Evolutionary conservation across 2,113 vertebrate genomes (phyloP).

Genomic region (Candoia aspera): DNA sequence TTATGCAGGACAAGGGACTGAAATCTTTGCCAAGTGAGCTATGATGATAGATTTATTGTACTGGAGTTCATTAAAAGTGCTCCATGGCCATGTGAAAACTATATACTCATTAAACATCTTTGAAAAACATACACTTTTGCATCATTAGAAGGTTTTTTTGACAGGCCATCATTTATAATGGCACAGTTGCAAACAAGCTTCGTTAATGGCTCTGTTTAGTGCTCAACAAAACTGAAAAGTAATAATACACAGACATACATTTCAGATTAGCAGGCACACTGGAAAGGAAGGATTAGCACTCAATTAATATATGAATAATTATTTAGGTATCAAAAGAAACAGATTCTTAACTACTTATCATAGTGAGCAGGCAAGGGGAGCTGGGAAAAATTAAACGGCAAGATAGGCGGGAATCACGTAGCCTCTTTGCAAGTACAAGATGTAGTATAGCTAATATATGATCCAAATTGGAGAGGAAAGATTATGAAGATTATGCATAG

Average conservation of each 20-base stretch:
- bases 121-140: constrained; percentile 63
- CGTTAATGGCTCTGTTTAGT: constrained; percentile 62
- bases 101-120: constrained; percentile 71
- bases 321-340: constrained; percentile 39
- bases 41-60: constrained; percentile 71
- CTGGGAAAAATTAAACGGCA: constrained; percentile 53
- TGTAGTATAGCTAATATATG: constrained; percentile 56
- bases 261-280: constrained; percentile 46
- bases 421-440: constrained; percentile 53
- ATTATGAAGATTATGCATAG: constrained; percentile 52
- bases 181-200: constrained; percentile 68
- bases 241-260: constrained; percentile 34
- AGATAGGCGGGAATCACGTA: constrained; percentile 52
- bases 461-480: constrained; percentile 66
- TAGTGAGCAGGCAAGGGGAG: constrained; percentile 46
- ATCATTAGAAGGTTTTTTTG: constrained; percentile 68
- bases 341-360: constrained; percentile 36
- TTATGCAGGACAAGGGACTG: background rate
- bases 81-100: constrained; percentile 64
- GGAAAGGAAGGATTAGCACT: constrained; percentile 43
- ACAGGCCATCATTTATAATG: constrained; percentile 76
- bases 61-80: constrained; percentile 69
- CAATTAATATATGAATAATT: constrained; percentile 67
- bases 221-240: constrained; percentile 53
- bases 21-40: constrained; percentile 52